These are phyloP conservation scores for Nephrotoma appendiculata DNA, from an alignment of 2,888 invertebrate genomes.

Conservation along the genomic window DNA sequence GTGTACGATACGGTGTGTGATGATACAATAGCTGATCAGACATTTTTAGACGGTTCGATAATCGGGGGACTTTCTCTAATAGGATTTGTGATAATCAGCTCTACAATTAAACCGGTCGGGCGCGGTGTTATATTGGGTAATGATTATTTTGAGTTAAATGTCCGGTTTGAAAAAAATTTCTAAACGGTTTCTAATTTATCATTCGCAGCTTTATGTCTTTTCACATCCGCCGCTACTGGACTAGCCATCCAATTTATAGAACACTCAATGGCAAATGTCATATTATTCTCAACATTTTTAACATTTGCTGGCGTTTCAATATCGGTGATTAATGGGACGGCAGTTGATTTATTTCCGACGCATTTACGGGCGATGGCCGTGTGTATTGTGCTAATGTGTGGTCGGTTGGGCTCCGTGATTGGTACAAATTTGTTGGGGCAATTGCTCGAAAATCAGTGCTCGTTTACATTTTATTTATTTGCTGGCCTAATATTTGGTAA, in stretches of 20 bases:
- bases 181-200: not conserved
- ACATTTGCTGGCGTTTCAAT: conserved; percentile 27
- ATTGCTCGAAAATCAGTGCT: conserved; percentile 25
- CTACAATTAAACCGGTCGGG: conserved; percentile 24
- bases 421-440: conserved; percentile 29
- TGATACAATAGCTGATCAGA: conserved; percentile 22
- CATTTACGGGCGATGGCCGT: conserved; percentile 30
- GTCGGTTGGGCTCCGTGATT: conserved; percentile 27
- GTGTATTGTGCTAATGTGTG: conserved; percentile 29
- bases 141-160: not conserved
- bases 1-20: conserved; percentile 16
- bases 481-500: conserved; percentile 26
- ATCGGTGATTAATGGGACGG: conserved; percentile 28
- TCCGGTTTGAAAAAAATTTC: not conserved
- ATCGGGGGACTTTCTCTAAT: conserved; percentile 22
- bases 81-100: conserved; percentile 23
- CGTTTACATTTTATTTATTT: conserved; percentile 24
- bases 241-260: conserved; percentile 22
- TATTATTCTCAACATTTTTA: conserved; percentile 26
- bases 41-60: conserved; percentile 25
- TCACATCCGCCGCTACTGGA: conserved; percentile 22
- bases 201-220: not conserved
- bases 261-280: conserved; percentile 21
- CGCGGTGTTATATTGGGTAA: conserved; percentile 14
- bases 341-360: conserved; percentile 32